Evolutionary conservation across 1,140 invertebrate genomes (phyloP), one percentile per base, ranked within the genome.

Genomic region (Calliphora vicina): DNA sequence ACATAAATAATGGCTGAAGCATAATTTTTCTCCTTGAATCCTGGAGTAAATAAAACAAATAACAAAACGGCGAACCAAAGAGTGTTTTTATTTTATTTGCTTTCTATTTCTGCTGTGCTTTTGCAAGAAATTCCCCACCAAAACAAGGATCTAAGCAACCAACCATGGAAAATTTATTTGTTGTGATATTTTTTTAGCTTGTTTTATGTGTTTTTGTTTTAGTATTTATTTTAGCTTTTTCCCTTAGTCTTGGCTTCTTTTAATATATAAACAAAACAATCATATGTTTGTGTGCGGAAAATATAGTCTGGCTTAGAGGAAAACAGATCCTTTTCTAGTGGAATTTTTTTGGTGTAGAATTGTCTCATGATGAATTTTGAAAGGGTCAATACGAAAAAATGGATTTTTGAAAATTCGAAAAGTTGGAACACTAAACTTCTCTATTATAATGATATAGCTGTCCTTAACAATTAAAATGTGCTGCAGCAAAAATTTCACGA

Each of bases 111-210:
- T 35, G 4, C 8, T 35, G 29, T 35, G 29, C 29, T 35, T 35
- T 35, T 35, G 29, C 29, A 35, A 35, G 29, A 2, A 35, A 2
- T 35, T 6, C 6, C 35, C 9, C 45, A 50, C 17, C 45, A 17
- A 50, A n/a, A 1, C 12, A 25, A 78, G 74, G n/a, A 78, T 45
- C 74, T 45, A 78, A 45, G 74, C 42, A 78, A 78, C 35, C 74
- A 43, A 78, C 35, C 74, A 43, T 78, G 74, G 74, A 78, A 78
- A 78, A 78, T 78, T 78, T 78, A 78, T 78, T 78, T 78, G 74
- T 78, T 78, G 74, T 78, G 35, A 78, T 78, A 78, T 78, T 78
- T 78, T 10, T 78, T 78, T 76, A 42, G 73, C 73, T 35, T 78
- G 74, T 43, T 78, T 78, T 78, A 20, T 78, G 74, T 25, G 35